Base-by-base conservation (phyloP, 2,888 invertebrate genomes). In the Troglohyphantes excavatus region DNA sequence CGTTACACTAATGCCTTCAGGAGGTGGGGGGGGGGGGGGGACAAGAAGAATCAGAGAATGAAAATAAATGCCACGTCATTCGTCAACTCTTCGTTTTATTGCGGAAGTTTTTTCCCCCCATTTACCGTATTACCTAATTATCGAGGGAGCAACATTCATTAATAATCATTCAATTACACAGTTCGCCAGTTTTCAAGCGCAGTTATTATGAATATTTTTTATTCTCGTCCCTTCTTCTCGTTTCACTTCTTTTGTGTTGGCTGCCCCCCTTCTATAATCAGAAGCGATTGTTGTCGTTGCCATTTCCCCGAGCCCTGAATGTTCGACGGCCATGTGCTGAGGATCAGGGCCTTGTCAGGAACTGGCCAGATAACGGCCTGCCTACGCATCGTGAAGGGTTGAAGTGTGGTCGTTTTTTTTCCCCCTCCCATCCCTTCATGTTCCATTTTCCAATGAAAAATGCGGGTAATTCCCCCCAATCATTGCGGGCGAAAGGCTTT, bases 161-260 rank as follows among this genome's bases (percentile, higher is more conserved):
- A 88, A 88, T 88, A 88, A 88, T 88, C 82, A 88, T 88, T 88
- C 88, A 88, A 88, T 88, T 88, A 88, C 68, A 82, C 88, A 82
- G 82, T 68, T 88, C 82, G 81, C 82, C 87, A 87, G 87, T 81
- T 81, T 82, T 83, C 73, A 87, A 61, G 53, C 27, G 61, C 53
- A 19, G 26, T 29, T 67, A 53, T 65, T 29, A 72, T 79, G 63
- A 39, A 19, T 39, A 43, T 46, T 79, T 46, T 46, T 23, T 26
- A 68, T 78, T 70, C 43, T 78, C n/a, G 27, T 23, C 53, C 53
- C 23, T 27, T n/a, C 61, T 39, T 39, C 33, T 59, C 68, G 59
- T 75, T 29, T 72, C 17, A 67, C 19, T 26, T n/a, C 26, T 7
- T 39, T 72, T 61, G 23, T 61, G 75, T 85, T 85, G 75, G 73